Base-by-base conservation (phyloP, 2,888 invertebrate species). In the Ceriagrion tenellum region DNA sequence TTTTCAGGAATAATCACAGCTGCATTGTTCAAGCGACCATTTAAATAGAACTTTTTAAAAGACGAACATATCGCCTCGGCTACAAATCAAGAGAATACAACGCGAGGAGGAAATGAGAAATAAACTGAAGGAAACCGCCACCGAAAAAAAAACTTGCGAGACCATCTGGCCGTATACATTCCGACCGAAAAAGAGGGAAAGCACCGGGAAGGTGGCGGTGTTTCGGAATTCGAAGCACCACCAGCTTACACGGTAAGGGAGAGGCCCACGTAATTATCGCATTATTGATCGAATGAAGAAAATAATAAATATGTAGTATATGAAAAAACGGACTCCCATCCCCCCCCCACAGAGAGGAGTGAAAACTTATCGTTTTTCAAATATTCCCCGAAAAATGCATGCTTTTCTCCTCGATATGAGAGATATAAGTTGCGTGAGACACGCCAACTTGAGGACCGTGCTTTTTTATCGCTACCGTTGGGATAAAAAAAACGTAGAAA, bases 321-420 rank as follows among this genome's bases (percentile, higher is more conserved):
- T 26, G 26, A 26, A 26, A 69, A 10, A 10, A 26, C 26, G 69
- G 18, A 69, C 69, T 20, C 47, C 47, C 47, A 4, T 47, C n/a
- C n/a, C n/a, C n/a, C n/a, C n/a, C n/a, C n/a, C n/a, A n/a, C 23
- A 69, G 18, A 69, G 0, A n/a, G 69, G 69, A 18, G 81, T 35
- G 30, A 81, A 81, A 35, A 81, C 81, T 81, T 81, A 81, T 81
- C 81, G 81, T 35, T 81, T 81, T 81, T 81, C 81, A 81, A 35
- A 35, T 81, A 81, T 30, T n/a, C 35, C 35, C 81, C 30, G 26
- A 81, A 81, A 74, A 81, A 81, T 35, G 81, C 81, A 81, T 81
- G 16, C 81, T 81, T 30, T 59, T 59, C 20, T 30, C n/a, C 35
- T 35, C 81, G 81, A 81, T 81, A 23, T n/a, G 74, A 35, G 81